These are phyloP conservation scores for Sorex fumeus DNA, from an alignment of 2,113 vertebrate genomes.

Conservation along the genomic window DNA sequence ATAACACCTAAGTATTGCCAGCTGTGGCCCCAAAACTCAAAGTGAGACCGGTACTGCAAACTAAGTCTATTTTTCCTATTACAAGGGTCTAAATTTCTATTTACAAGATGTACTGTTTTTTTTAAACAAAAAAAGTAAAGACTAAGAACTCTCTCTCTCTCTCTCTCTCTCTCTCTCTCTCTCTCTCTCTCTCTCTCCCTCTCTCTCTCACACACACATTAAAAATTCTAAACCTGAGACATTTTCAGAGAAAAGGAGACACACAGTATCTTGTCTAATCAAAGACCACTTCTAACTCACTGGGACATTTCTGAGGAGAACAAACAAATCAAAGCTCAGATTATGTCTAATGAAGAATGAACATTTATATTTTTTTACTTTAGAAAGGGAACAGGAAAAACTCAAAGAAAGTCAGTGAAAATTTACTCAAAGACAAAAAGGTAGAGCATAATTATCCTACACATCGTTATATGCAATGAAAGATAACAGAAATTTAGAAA, in stretches of 20 bases:
- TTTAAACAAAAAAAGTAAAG: conserved; percentile 64
- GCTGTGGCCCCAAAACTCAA: not conserved
- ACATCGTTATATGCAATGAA: not conserved
- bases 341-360: conserved; percentile 10
- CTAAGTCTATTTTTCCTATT: conserved; percentile 62
- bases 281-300: not conserved
- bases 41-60: conserved; percentile 52
- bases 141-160: not conserved
- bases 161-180: not conserved
- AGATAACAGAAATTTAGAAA: not conserved
- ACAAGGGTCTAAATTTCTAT: conserved; percentile 43
- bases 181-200: too few relatives aligned
- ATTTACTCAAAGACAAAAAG: not conserved
- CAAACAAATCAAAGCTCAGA: not conserved
- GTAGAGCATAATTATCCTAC: too few relatives aligned
- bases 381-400: conserved; percentile 24
- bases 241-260: conserved; percentile 37
- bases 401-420: conserved; percentile 36
- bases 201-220: too few relatives aligned
- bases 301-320: conserved; percentile 11
- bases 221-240: conserved; percentile 11
- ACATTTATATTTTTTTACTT: not conserved
- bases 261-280: not conserved
- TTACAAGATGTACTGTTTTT: not conserved
- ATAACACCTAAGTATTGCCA: too few relatives aligned